Evolutionary conservation across 2,113 vertebrate genomes (phyloP).

Genomic region (Oryzias melastigma): DNA sequence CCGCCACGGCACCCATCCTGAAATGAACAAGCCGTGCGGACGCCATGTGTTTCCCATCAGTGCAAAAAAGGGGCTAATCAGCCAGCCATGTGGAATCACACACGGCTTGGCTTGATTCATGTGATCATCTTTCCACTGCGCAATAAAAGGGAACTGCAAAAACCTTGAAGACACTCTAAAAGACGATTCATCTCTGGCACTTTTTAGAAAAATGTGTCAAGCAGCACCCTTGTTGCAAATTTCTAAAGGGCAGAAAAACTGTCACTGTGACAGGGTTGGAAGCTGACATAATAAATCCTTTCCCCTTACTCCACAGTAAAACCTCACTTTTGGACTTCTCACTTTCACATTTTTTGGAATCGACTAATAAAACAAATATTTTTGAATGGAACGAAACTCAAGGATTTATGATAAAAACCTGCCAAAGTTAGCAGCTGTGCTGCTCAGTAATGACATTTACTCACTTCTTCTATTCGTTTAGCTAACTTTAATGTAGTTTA

Average conservation of each 20-base stretch:
- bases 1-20: constrained; percentile 39
- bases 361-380: too few relatives aligned
- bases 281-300: too few relatives aligned
- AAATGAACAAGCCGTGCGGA: constrained; percentile 57
- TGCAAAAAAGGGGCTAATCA: constrained; percentile 56
- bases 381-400: too few relatives aligned
- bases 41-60: constrained; percentile 71
- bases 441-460: too few relatives aligned
- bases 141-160: constrained; percentile 50
- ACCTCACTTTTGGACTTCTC: too few relatives aligned
- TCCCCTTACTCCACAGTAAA: too few relatives aligned
- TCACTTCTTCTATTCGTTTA: too few relatives aligned
- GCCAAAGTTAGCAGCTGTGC: too few relatives aligned
- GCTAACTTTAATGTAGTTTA: too few relatives aligned
- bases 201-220: constrained; percentile 18
- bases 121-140: constrained; percentile 65
- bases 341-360: too few relatives aligned
- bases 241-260: background rate
- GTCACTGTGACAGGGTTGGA: too few relatives aligned
- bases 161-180: constrained; percentile 27
- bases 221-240: constrained; percentile 4
- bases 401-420: too few relatives aligned
- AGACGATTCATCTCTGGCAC: constrained; percentile 25
- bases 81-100: constrained; percentile 62
- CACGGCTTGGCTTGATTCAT: constrained; percentile 45